Percentiles rank a stretch among this genome's conserved stretches.
Conservation (phyloP, 2,797 vertebrate genomes). For the Trematomus bernacchii region DNA sequence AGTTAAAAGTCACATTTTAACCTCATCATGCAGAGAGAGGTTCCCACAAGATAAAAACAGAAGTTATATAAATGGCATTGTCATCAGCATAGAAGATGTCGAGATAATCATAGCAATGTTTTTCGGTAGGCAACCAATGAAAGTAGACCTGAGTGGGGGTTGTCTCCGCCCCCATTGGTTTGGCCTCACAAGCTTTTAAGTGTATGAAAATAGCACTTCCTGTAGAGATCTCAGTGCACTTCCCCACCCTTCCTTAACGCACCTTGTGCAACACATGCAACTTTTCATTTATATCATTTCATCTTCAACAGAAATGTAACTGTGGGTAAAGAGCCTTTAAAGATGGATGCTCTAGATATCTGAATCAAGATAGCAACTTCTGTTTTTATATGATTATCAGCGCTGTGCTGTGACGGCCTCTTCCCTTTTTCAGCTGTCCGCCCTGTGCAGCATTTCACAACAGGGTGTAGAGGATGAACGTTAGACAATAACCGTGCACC, state of each 20-base stretch:
- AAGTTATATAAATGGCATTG: neutral
- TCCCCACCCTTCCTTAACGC: slow-evolving; percentile 58
- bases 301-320: neutral
- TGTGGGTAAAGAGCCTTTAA: neutral
- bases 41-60: slow-evolving; percentile 18
- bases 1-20: neutral
- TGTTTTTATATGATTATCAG: slow-evolving; percentile 27
- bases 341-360: neutral
- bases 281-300: neutral
- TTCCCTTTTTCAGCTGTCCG: slow-evolving; percentile 47
- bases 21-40: neutral
- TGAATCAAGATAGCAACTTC: slow-evolving; percentile 32
- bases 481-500: neutral
- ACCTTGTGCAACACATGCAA: slow-evolving; percentile 27
- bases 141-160: neutral
- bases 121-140: neutral
- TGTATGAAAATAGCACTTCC: slow-evolving; percentile 1
- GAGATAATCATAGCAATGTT: neutral
- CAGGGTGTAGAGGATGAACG: neutral
- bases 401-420: slow-evolving; percentile 23
- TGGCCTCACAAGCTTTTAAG: no score
- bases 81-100: neutral
- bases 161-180: no score
- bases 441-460: neutral
- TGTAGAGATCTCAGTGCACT: slow-evolving; percentile 31